Evolutionary conservation across 2,113 vertebrate species (phyloP), one percentile per base, ranked within the genome.

Genomic region (Camelus dromedarius): DNA sequence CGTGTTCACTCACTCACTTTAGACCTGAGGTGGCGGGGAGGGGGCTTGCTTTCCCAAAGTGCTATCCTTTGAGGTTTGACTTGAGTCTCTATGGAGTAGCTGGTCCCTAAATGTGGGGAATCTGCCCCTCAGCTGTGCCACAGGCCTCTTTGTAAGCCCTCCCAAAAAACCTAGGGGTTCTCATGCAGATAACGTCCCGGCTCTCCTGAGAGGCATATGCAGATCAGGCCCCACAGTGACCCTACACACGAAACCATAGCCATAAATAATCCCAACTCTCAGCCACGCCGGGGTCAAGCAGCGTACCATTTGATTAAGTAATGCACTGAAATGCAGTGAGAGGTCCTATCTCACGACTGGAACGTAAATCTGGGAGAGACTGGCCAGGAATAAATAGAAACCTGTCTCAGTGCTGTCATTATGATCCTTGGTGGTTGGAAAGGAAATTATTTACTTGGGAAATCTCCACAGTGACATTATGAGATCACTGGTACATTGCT

Each of bases 221-320:
- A 96, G 67, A 97, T 95, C 22, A 97, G 94, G 72, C 94, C 96
- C 66, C 84, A 48, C 12, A 5, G 58, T 94, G 97, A 97, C 96
- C 92, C 75, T 30, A 28, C 12, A 3, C 42, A 8, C 26, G 60
- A 92, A 93, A 80, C 80, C 46, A 50, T 67, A 88, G 20, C 70
- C 54, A 93, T 94, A 94, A 97, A 95, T 97, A 72, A 97, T 38
- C 54, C 46, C 76, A 75, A 46, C 67, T 48, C n/a, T 18, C 72
- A 93, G 84, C 86, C 42, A 76, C 2, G 0, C 19, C 12, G 52
- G 77, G 85, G 90, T 87, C 92, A 92, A 6, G 60, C 30, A 4
- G 79, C 2, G 30, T n/a, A 30, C 89, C 30, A 10, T 73, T 83
- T 90, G 85, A 90, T 95, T 76, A 94, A 95, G 54, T 75, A 64